Evolutionary conservation across 35 echinoderm and acorn worm genomes (phyloP), one percentile per base, ranked within the genome.

Genomic region (Ptychodera flava): DNA sequence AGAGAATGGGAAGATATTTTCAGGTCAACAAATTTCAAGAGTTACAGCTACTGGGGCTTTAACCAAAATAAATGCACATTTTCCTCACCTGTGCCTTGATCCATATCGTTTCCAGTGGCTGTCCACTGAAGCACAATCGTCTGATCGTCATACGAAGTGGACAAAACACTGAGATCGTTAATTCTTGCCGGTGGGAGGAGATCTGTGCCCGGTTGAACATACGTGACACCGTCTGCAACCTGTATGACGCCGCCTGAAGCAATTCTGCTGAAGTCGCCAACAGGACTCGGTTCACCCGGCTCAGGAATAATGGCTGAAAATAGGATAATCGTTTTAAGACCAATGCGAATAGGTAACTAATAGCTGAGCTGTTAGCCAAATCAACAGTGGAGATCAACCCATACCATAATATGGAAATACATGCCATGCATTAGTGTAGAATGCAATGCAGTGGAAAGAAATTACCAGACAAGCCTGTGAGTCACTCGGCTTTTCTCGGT

Each of bases 71-170:
- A 64, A 64, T 12, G 45, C 22, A 64, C 22, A 64, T 64, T 64
- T 64, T 36, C 14, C 33, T 84, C 53, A 92, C 91, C 91, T 37
- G 81, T 80, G 1, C 91, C 91, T 36, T 80, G 52, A 36, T 92
- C 86, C 27, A 77, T 88, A 34, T 92, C 91, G 33, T 92, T 82
- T 1, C 91, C 91, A 0, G 84, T 81, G 16, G 91, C 91, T 0
- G 91, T 92, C 91, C 91, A 92, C 77, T 84, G 86, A 28, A 92
- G 77, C 12, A 79, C 77, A 14, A 92, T 81, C 14, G 79, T 92
- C 1, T 77, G 27, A 1, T 84, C 34, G n/a, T 35, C 29, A 77
- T 88, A 88, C 1, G 86, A 88, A 14, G 82, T 80, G 27, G 37
- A 14, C 28, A 45, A 0, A 22, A 88, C 91, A 28, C 77, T 81